These are phyloP conservation scores for Chirona hameri DNA, from an alignment of 2,888 invertebrate species.

Conservation along the genomic window DNA sequence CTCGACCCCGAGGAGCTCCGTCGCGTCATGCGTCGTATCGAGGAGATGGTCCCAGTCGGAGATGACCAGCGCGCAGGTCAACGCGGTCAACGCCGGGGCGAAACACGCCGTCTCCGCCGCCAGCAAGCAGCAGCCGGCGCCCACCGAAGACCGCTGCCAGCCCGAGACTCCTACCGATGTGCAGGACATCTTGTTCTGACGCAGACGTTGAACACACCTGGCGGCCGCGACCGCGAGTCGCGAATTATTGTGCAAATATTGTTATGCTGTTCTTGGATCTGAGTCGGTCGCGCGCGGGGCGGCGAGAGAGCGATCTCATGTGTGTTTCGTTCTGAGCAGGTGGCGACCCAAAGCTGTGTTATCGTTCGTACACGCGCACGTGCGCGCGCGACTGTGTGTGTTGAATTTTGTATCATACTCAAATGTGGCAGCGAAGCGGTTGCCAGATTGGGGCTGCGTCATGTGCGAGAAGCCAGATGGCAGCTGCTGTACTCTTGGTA, in stretches of 20 bases:
- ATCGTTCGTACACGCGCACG: background rate
- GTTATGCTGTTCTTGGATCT: background rate
- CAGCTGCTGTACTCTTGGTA: background rate
- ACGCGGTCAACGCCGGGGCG: background rate
- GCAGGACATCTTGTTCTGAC: constrained; percentile 25
- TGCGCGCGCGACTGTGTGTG: background rate
- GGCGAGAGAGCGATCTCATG: background rate
- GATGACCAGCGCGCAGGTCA: constrained; percentile 12
- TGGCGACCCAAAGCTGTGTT: background rate
- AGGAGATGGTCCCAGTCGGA: constrained; percentile 26
- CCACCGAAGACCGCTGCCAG: background rate
- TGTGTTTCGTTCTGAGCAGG: background rate
- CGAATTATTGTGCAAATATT: background rate
- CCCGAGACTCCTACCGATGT: constrained; percentile 24
- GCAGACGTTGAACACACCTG: background rate
- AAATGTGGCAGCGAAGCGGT: background rate
- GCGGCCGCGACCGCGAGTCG: background rate
- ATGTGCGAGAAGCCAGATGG: background rate
- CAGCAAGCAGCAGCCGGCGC: background rate
- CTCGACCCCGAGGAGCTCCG: background rate
- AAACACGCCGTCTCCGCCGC: background rate
- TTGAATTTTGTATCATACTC: background rate
- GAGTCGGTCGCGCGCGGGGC: background rate
- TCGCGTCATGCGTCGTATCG: constrained; percentile 6
- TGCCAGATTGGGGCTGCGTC: too few relatives aligned